Base-by-base conservation (phyloP, 23 tunicate species). In the Trididemnum nubilum region DNA sequence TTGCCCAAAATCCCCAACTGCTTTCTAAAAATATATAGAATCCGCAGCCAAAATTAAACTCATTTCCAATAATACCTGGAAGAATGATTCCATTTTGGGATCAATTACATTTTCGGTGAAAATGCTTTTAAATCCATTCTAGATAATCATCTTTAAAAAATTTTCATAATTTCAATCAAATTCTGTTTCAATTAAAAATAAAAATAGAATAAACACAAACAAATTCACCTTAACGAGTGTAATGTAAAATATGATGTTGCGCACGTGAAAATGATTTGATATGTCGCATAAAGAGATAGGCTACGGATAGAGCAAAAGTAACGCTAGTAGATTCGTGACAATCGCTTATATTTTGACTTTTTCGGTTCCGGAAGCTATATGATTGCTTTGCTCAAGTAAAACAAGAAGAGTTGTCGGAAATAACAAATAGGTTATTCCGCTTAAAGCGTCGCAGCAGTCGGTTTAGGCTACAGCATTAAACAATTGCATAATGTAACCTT, bases 271-370 rank as follows among this genome's bases (percentile, higher is more conserved):
- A n/a, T n/a, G n/a, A n/a, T n/a, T n/a, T n/a, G n/a, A n/a, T n/a
- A n/a, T n/a, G n/a, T n/a, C n/a, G n/a, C n/a, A n/a, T n/a, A n/a
- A n/a, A n/a, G n/a, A n/a, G n/a, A n/a, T n/a, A n/a, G n/a, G n/a
- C n/a, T n/a, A n/a, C n/a, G n/a, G n/a, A n/a, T n/a, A n/a, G n/a
- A n/a, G n/a, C n/a, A n/a, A n/a, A n/a, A n/a, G n/a, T n/a, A n/a
- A n/a, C n/a, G n/a, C n/a, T n/a, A n/a, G n/a, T n/a, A n/a, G n/a
- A 21, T 61, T 61, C 67, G 67, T 61, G 67, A 61, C 67, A 61
- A 61, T 5, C 29, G 67, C 5, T 61, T 61, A 3, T 67, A 21
- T 67, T 33, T 30, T 31, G 18, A 67, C 38, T n/a, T 4, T 32
- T 32, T 67, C 74, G 38, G 38, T 30, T 32, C 38, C 74, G 74